These are phyloP conservation scores for Coregonus sp. DNA, from an alignment of 2,797 vertebrate species.

Conservation along the genomic window DNA sequence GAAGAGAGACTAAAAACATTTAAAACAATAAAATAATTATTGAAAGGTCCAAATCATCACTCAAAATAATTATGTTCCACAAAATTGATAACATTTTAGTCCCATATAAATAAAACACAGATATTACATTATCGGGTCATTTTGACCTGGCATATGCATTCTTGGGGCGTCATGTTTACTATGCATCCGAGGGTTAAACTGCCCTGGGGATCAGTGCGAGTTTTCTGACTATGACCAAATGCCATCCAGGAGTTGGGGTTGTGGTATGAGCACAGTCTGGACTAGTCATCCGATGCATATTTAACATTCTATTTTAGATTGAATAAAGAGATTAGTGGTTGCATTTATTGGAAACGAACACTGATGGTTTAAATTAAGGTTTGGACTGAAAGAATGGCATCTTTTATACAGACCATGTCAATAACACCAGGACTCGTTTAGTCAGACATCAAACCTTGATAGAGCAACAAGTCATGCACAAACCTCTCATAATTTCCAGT, in stretches of 20 bases:
- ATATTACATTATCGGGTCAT: too few relatives aligned
- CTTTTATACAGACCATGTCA: slow-evolving; percentile 8
- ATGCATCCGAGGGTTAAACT: too few relatives aligned
- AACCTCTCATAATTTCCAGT: slow-evolving; percentile 14
- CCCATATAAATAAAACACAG: too few relatives aligned
- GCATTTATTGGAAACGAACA: slow-evolving; percentile 53
- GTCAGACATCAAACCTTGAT: slow-evolving; percentile 41
- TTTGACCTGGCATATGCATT: too few relatives aligned
- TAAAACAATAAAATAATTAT: too few relatives aligned
- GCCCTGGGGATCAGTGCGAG: too few relatives aligned
- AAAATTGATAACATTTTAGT: too few relatives aligned
- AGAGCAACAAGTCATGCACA: slow-evolving; percentile 20
- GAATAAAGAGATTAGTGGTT: slow-evolving; percentile 61
- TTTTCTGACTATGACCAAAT: slow-evolving; percentile 16
- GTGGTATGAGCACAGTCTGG: slow-evolving; percentile 35
- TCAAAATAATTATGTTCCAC: too few relatives aligned
- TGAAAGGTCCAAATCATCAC: too few relatives aligned
- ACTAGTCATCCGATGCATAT: slow-evolving; percentile 29
- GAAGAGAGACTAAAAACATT: too few relatives aligned
- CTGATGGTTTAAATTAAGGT: slow-evolving; percentile 62
- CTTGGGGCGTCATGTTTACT: too few relatives aligned
- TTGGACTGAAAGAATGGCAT: slow-evolving; percentile 51
- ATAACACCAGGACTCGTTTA: slow-evolving; percentile 42
- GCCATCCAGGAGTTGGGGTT: slow-evolving; percentile 38
- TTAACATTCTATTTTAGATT: slow-evolving; percentile 48